These are phyloP conservation scores for Epinotia demarniana DNA, from an alignment of 2,888 invertebrate species.

Conservation along the genomic window DNA sequence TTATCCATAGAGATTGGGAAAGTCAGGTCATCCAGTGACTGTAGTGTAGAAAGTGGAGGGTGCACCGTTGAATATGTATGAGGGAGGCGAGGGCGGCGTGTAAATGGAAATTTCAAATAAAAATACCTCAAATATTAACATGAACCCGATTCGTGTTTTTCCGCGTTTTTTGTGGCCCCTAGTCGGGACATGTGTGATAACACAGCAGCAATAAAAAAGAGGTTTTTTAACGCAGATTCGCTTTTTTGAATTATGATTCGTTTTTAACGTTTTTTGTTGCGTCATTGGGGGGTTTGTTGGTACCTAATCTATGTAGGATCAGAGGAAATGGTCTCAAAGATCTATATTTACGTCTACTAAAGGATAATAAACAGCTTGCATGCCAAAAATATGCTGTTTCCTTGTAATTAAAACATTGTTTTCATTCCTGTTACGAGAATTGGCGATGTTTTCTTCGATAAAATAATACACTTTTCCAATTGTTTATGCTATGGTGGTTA, in stretches of 20 bases:
- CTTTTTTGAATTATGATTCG: slow-evolving; percentile 55
- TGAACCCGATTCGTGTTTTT: slow-evolving; percentile 81
- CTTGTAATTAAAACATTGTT: no score
- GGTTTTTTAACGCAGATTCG: slow-evolving; percentile 60
- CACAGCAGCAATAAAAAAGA: slow-evolving; percentile 61
- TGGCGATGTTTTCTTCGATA: no score
- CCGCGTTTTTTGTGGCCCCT: slow-evolving; percentile 65
- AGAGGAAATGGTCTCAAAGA: background rate
- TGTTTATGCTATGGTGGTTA: no score
- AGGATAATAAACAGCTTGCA: no score
- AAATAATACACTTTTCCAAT: no score
- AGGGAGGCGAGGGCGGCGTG: slow-evolving; percentile 73
- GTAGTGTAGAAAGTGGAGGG: slow-evolving; percentile 81
- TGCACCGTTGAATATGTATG: slow-evolving; percentile 88
- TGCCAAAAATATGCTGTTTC: no score
- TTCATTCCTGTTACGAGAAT: no score
- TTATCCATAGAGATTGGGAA: slow-evolving; percentile 62
- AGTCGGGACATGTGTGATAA: slow-evolving; percentile 73
- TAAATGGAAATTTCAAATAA: slow-evolving; percentile 85
- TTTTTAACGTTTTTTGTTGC: slow-evolving; percentile 33
- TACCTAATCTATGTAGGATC: background rate
- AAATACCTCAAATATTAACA: slow-evolving; percentile 85
- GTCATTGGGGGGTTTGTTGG: slow-evolving; percentile 18
- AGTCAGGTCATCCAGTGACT: slow-evolving; percentile 56
- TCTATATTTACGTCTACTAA: background rate